phyloP scores from a whole-genome alignment of 2,888 invertebrate genomes.

The Drosophila colorata region DNA sequence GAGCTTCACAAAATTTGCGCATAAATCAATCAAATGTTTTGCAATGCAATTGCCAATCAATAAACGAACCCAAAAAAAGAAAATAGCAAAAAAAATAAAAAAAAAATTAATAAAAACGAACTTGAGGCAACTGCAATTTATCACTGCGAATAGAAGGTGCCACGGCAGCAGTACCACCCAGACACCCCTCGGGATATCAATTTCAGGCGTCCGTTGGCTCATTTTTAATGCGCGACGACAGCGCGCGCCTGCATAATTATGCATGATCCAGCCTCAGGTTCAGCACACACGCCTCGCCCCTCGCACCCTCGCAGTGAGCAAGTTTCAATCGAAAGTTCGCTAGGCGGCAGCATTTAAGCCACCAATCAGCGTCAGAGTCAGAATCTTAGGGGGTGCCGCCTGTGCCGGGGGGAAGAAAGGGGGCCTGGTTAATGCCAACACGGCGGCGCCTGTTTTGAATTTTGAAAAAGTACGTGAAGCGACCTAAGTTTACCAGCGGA shows the following conservation, averaged over 20 bases:
- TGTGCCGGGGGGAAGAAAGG: not conserved
- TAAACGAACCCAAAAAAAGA: slow-evolving; percentile 35
- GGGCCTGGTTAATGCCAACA: slow-evolving; percentile 69
- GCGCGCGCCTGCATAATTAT: slow-evolving; percentile 71
- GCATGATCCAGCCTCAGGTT: slow-evolving; percentile 54
- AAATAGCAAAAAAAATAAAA: slow-evolving; percentile 10
- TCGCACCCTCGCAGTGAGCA: slow-evolving; percentile 4
- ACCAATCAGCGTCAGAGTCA: slow-evolving; percentile 78
- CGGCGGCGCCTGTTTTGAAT: slow-evolving; percentile 77
- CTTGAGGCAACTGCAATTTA: slow-evolving; percentile 63
- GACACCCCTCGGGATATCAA: slow-evolving; percentile 57
- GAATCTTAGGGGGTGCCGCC: not conserved
- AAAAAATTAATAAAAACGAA: slow-evolving; percentile 2
- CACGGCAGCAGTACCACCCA: slow-evolving; percentile 1
- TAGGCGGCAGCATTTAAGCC: slow-evolving; percentile 65
- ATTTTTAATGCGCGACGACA: slow-evolving; percentile 77
- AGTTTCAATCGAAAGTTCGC: slow-evolving; percentile 43
- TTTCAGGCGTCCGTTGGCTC: slow-evolving; percentile 60
- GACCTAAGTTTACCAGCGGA: slow-evolving; percentile 19
- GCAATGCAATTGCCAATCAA: slow-evolving; percentile 58
- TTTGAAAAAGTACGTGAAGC: slow-evolving; percentile 80
- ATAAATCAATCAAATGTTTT: slow-evolving; percentile 56
- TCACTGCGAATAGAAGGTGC: slow-evolving; percentile 50
- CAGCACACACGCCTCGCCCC: not conserved
- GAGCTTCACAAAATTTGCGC: slow-evolving; percentile 1